Evolutionary conservation across 1,140 invertebrate species (phyloP), one percentile per base, ranked within the genome.

Genomic region (Lucilia sericata): DNA sequence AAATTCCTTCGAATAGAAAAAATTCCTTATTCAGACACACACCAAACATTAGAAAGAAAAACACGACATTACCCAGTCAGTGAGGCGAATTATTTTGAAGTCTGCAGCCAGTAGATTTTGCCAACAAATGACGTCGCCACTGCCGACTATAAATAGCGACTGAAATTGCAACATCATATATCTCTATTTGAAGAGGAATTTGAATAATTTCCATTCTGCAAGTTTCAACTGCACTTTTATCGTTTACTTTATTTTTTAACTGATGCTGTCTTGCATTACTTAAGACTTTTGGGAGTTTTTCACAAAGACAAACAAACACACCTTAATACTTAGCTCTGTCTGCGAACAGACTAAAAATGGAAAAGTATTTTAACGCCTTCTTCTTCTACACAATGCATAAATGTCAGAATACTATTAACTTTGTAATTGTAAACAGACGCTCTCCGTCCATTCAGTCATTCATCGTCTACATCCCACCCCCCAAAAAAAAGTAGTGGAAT

Each of bases 361-460:
- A 60, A 60, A 60, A n/a, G 51, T 25, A 21, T 5, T 19, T 19
- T 70, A 21, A 70, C 19, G 60, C 60, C 19, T 21, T 70, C 13
- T n/a, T 2, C 13, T 60, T 14, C 1, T 0, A 70, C 8, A 21
- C 51, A 70, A 21, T 70, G 60, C 60, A 70, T 70, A 70, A 70
- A 70, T 70, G 60, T 70, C 60, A 70, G 60, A 21, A 10, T 21
- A 21, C 19, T 70, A 70, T 70, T 19, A 70, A 70, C 60, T 70
- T 70, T 70, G 60, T 21, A 70, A 70, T 70, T 70, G 60, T 70
- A 70, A 70, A 70, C 60, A 70, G 60, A 55, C 51, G 51, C 42
- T 42, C 7, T 7, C 42, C 42, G 5, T 42, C 42, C 42, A 42
- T 30, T 3, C 3, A 30, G 25, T 2, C 25, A 30, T 30, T 1